Evolutionary conservation across 2,797 vertebrate genomes (phyloP), one percentile per base, ranked within the genome.

Genomic region (Dendrocincla fuliginosa): DNA sequence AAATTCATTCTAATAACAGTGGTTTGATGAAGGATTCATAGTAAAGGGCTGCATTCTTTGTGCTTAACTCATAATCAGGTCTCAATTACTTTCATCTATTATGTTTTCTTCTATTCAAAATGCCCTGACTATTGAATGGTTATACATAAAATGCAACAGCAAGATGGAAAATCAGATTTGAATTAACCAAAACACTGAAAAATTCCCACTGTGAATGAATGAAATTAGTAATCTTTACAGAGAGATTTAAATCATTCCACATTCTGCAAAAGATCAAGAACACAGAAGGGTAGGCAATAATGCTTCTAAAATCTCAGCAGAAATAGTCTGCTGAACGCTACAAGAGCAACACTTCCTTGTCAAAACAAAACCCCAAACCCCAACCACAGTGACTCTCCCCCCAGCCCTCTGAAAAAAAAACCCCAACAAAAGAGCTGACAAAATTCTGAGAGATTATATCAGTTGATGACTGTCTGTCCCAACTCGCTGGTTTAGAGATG

Each of bases 401-500:
- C 2, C 13, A 71, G 4, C 3, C 10, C 27, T 24, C 19, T 9
- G 9, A 37, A 39, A 56, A 64, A 60, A 64, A 8, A 10, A 3
- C 2, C 46, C 16, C 52, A 19, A 19, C 28, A 10, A 64, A 73
- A 9, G 3, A 41, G 6, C 23, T 68, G 60, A 94, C 49, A 89
- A 91, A 93, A 69, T 37, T 75, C 74, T 60, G 76, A 94, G n/a
- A 77, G 92, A 68, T 49, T 86, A 12, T 27, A 84, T 76, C 44
- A 67, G 49, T 6, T 91, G 86, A 83, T 61, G 61, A 57, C 46
- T 87, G 19, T 75, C 87, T 88, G 46, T 76, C n/a, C 71, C 88
- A 95, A 32, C 73, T 82, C 79, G 30, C 70, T 85, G 60, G 44
- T 85, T 94, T 80, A 63, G 23, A 46, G 83, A 64, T 92, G 85